Percentiles rank a stretch among this genome's conserved stretches.
Evolutionary conservation across 1,140 invertebrate genomes (phyloP).

Genomic region (Drosophila asahinai): DNA sequence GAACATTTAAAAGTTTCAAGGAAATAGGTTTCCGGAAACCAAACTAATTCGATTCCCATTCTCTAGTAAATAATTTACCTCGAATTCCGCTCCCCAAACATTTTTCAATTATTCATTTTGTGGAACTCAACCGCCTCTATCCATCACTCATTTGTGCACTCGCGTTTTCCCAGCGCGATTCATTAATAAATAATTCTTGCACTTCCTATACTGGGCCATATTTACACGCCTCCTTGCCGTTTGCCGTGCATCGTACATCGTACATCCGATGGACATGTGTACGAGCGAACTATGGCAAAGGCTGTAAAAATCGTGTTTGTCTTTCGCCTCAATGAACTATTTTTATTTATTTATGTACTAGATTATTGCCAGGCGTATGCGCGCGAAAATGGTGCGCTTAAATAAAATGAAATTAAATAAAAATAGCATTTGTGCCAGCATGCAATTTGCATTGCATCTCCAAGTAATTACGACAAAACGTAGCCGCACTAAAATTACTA

Average conservation of each 20-base stretch:
- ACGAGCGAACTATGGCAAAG: neutral
- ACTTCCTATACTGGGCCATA: slow-evolving; percentile 35
- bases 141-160: slow-evolving; percentile 14
- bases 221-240: slow-evolving; percentile 19
- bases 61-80: slow-evolving; percentile 5
- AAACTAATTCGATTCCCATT: neutral
- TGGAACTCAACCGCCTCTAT: slow-evolving; percentile 12
- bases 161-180: slow-evolving; percentile 31
- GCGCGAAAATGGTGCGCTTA: slow-evolving; percentile 38
- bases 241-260: neutral
- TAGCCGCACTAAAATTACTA: slow-evolving; percentile 7
- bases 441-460: slow-evolving; percentile 17
- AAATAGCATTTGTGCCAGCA: slow-evolving; percentile 27
- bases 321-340: slow-evolving; percentile 66
- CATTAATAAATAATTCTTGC: slow-evolving; percentile 54
- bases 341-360: slow-evolving; percentile 61
- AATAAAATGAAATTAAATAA: slow-evolving; percentile 40
- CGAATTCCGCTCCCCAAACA: slow-evolving; percentile 8
- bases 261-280: neutral
- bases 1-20: neutral
- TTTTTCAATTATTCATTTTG: slow-evolving; percentile 30
- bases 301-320: slow-evolving; percentile 52
- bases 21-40: neutral
- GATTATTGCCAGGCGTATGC: slow-evolving; percentile 46
- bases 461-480: slow-evolving; percentile 43